Percentiles rank a stretch among this genome's conserved stretches.
phyloP scores from a whole-genome alignment of 2,113 vertebrate genomes.

The Mustela nigripes region DNA sequence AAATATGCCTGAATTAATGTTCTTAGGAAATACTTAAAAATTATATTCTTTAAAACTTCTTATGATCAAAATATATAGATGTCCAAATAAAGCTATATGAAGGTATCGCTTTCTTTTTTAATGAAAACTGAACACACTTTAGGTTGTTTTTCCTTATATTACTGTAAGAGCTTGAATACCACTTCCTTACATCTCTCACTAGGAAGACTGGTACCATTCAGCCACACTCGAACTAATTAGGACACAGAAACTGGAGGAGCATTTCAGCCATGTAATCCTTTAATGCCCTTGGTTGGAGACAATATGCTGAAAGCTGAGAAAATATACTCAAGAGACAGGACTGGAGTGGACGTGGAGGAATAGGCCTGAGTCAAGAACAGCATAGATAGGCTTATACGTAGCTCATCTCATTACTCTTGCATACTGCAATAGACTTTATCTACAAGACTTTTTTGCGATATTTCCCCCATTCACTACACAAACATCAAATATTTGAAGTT shows the following conservation, averaged over 20 bases:
- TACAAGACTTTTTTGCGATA: neutral
- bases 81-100: neutral
- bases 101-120: neutral
- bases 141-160: neutral
- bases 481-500: constrained; percentile 29
- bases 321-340: neutral
- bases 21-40: neutral
- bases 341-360: accelerated
- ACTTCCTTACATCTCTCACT: neutral
- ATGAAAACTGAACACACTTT: constrained; percentile 1
- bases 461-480: neutral
- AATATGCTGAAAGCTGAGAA: neutral
- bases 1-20: neutral
- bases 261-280: neutral
- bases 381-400: neutral
- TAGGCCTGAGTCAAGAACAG: neutral
- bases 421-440: neutral
- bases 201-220: neutral
- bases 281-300: neutral
- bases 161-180: neutral
- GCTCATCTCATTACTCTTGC: neutral
- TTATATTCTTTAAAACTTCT: neutral
- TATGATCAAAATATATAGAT: neutral
- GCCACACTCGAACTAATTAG: neutral
- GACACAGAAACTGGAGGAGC: neutral